Conservation (phyloP, 2,113 vertebrate genomes). For the Rhinoptilus africanus region DNA sequence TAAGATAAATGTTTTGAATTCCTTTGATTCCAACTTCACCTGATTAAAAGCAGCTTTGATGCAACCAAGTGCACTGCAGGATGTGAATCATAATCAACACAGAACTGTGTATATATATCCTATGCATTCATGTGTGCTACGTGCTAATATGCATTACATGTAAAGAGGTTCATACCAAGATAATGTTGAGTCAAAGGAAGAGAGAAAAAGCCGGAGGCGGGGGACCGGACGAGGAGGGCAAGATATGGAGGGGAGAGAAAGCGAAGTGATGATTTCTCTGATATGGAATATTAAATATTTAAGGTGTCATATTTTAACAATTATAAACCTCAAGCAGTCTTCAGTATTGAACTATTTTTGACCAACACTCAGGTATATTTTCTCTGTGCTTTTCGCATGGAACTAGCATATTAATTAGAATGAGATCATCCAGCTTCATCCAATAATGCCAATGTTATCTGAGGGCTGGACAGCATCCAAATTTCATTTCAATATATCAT, state of each 20-base stretch:
- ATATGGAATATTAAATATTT: not conserved
- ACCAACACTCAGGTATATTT: not conserved
- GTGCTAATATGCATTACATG: not conserved
- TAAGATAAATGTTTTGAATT: not conserved
- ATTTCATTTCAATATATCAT: slow-evolving; percentile 82
- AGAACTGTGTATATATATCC: accelerated
- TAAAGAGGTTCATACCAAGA: not conserved
- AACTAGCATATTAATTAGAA: slow-evolving; percentile 70
- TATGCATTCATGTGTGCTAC: accelerated
- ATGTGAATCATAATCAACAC: not conserved
- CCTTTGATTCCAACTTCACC: not conserved
- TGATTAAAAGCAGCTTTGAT: not conserved
- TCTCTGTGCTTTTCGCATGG: not conserved
- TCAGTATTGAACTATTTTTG: not conserved
- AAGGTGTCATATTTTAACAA: not conserved
- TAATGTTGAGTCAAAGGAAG: not conserved
- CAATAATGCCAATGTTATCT: slow-evolving; percentile 66
- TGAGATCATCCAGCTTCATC: slow-evolving; percentile 69
- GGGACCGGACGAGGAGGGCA: too few species aligned
- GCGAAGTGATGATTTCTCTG: not conserved
- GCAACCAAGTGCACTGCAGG: not conserved
- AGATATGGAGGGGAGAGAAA: not conserved
- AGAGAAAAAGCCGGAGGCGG: not conserved
- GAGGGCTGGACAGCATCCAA: slow-evolving; percentile 74
- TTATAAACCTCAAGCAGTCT: not conserved